A percentile compares a stretch with the other conserved stretches of the same genome.
Evolutionary conservation across 2,888 invertebrate species (phyloP).

Genomic region (Hypsopygia costalis): DNA sequence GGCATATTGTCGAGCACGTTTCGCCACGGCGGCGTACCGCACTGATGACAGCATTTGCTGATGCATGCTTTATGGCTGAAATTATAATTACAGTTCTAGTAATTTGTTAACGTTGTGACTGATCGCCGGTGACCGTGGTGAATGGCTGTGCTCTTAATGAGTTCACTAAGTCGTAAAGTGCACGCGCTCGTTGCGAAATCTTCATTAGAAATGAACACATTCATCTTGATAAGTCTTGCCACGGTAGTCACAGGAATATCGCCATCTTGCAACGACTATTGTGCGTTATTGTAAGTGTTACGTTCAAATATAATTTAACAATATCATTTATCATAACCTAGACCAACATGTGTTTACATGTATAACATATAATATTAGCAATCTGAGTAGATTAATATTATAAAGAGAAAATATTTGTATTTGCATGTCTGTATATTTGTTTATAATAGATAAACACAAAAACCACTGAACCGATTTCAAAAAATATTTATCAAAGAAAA

Average conservation of each 20-base stretch:
- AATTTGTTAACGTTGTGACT: slow-evolving; percentile 27
- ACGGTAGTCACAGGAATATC: slow-evolving; percentile 5
- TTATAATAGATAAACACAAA: too few relatives aligned
- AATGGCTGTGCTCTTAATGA: slow-evolving; percentile 23
- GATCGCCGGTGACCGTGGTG: slow-evolving; percentile 20
- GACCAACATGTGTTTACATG: too few relatives aligned
- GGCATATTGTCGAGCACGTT: slow-evolving; percentile 18
- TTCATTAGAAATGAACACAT: slow-evolving; percentile 18
- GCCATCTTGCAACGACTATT: slow-evolving; percentile 15
- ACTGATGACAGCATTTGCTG: slow-evolving; percentile 14
- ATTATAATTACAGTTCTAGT: slow-evolving; percentile 29
- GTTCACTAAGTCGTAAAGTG: slow-evolving; percentile 17
- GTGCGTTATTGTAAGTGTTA: slow-evolving; percentile 17
- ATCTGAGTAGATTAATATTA: too few relatives aligned
- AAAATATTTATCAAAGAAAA: too few relatives aligned
- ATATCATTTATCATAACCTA: too few relatives aligned
- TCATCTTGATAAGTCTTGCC: slow-evolving; percentile 11
- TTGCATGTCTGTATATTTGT: too few relatives aligned
- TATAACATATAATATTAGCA: too few relatives aligned
- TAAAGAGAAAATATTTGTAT: too few relatives aligned
- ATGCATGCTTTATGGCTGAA: slow-evolving; percentile 14
- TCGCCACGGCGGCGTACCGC: slow-evolving; percentile 12
- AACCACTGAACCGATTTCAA: too few relatives aligned
- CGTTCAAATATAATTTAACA: too few relatives aligned
- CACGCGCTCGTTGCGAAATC: slow-evolving; percentile 11